Evolutionary conservation across 2,888 invertebrate species (phyloP).

Genomic region (Prosapia bicincta): DNA sequence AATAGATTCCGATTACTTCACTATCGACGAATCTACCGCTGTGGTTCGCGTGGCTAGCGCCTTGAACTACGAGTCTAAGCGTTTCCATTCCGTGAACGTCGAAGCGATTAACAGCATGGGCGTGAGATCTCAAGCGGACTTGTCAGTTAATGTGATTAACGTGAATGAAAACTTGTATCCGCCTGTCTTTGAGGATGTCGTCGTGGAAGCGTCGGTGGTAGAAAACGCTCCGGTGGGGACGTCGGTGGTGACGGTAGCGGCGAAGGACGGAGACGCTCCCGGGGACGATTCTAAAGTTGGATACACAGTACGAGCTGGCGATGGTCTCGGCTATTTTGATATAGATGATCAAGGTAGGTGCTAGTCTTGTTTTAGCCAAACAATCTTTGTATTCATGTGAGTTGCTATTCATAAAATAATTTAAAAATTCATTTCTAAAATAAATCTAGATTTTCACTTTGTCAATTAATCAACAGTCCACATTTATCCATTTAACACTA

Average conservation of each 20-base stretch:
- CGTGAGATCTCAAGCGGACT: slow-evolving; percentile 70
- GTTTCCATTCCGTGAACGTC: slow-evolving; percentile 82
- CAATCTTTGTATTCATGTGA: no score
- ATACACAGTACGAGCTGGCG: slow-evolving; percentile 83
- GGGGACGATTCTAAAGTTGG: slow-evolving; percentile 76
- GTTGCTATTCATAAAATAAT: no score
- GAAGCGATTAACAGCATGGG: slow-evolving; percentile 75
- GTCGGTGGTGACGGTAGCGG: slow-evolving; percentile 74
- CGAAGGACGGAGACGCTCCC: slow-evolving; percentile 73
- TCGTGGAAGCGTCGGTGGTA: slow-evolving; percentile 65
- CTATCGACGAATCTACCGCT: slow-evolving; percentile 79
- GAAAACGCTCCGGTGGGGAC: slow-evolving; percentile 79
- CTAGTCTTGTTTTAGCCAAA: no score
- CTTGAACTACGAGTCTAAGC: slow-evolving; percentile 85
- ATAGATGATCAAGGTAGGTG: slow-evolving; percentile 57
- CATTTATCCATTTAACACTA: no score
- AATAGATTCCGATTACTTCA: slow-evolving; percentile 59
- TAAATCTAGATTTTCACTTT: no score
- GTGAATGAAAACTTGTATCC: slow-evolving; percentile 88
- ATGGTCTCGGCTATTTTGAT: slow-evolving; percentile 86
- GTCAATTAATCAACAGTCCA: no score
- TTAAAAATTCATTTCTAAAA: no score
- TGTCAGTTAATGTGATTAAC: slow-evolving; percentile 84
- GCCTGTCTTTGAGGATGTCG: slow-evolving; percentile 77
- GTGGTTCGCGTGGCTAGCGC: slow-evolving; percentile 72